Percentiles rank a stretch among this genome's conserved stretches.
Conservation (phyloP, 2,888 invertebrate genomes). For the Perizoma affinitatum region DNA sequence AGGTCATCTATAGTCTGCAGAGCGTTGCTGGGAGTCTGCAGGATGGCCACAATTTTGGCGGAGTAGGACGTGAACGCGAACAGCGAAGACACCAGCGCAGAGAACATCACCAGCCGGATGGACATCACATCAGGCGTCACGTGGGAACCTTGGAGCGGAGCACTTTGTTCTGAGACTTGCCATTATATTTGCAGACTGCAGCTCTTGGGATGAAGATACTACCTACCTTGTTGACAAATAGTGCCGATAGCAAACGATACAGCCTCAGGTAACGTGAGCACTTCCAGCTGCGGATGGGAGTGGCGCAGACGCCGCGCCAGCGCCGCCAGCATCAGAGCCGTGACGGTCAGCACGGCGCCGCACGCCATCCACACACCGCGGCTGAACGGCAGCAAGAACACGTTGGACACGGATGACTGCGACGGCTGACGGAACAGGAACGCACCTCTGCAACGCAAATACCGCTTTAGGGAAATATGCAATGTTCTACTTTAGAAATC, state of each 20-base stretch:
- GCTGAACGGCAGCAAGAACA: constrained; percentile 85
- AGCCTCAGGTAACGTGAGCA: constrained; percentile 68
- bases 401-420: constrained; percentile 84
- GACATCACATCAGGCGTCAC: constrained; percentile 73
- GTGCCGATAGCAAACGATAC: constrained; percentile 83
- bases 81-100: constrained; percentile 79
- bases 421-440: constrained; percentile 86
- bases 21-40: constrained; percentile 86
- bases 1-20: constrained; percentile 82
- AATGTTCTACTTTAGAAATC: no score
- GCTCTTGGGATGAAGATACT: no score
- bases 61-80: constrained; percentile 87
- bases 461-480: no score
- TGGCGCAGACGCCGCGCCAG: constrained; percentile 32
- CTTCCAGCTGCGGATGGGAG: constrained; percentile 36
- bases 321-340: constrained; percentile 48
- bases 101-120: constrained; percentile 81
- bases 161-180: no score
- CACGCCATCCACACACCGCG: constrained; percentile 81
- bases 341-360: constrained; percentile 46
- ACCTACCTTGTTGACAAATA: constrained; percentile 85
- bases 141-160: constrained; percentile 61
- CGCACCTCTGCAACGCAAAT: constrained; percentile 66
- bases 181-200: no score
- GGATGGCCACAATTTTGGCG: constrained; percentile 86